Evolutionary conservation across 2,113 vertebrate species (phyloP).

Genomic region (Myodes glareolus): DNA sequence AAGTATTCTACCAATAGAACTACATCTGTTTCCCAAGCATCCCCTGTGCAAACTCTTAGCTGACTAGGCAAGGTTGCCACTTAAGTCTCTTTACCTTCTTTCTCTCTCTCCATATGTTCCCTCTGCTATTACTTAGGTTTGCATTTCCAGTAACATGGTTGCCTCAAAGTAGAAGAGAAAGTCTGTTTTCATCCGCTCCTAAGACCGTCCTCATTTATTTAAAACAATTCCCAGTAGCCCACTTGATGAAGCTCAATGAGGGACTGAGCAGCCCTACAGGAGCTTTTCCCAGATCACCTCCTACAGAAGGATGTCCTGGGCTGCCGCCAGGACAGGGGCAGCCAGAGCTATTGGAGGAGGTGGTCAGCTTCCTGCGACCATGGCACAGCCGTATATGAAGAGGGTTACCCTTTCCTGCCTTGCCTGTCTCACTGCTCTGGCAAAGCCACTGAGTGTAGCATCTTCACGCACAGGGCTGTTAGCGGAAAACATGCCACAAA

Average conservation of each 20-base stretch:
- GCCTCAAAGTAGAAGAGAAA: not conserved
- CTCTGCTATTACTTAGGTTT: not conserved
- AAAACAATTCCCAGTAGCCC: not conserved
- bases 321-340: not conserved
- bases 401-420: not conserved
- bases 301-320: not conserved
- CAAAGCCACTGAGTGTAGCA: not conserved
- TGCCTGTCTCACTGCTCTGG: not conserved
- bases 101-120: not conserved
- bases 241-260: not conserved
- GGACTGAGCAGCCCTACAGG: not conserved
- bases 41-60: not conserved
- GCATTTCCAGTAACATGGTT: not conserved
- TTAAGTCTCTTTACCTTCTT: not conserved
- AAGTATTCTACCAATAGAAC: not conserved
- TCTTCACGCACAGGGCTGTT: not conserved
- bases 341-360: no score
- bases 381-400: not conserved
- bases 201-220: not conserved
- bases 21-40: not conserved
- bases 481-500: not conserved
- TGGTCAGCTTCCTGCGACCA: not conserved
- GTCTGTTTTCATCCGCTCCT: not conserved
- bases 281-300: not conserved
- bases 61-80: not conserved